A percentile compares a stretch with the other conserved stretches of the same genome.
Conservation (phyloP, 2,888 invertebrate species). For the Rhodophaea formosa region DNA sequence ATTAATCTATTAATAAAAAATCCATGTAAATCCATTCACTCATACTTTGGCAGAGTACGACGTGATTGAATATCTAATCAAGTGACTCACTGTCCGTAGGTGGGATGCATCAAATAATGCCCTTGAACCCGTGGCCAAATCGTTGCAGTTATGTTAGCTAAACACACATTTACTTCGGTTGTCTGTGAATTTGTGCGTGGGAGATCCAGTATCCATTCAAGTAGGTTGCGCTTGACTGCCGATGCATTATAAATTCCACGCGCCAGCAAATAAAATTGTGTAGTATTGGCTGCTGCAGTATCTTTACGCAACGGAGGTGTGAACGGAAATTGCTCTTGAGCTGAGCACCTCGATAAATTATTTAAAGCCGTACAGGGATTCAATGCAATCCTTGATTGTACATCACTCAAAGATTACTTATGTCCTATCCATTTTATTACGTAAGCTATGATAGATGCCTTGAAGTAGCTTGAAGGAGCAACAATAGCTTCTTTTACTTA, state of each 20-base stretch:
- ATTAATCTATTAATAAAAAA: conserved; percentile 18
- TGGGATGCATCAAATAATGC: conserved; percentile 62
- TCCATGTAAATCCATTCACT: conserved; percentile 23
- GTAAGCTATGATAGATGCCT: too few species aligned
- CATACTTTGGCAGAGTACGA: conserved; percentile 52
- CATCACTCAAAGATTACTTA: too few species aligned
- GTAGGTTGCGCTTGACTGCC: conserved; percentile 16
- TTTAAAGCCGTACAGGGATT: neutral
- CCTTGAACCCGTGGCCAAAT: conserved; percentile 62
- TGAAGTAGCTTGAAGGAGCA: too few species aligned
- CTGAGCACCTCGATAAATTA: neutral
- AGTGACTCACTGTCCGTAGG: conserved; percentile 67
- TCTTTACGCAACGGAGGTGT: neutral
- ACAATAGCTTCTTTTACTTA: too few species aligned
- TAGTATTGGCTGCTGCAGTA: conserved; percentile 14
- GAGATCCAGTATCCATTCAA: conserved; percentile 36
- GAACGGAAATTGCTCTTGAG: neutral
- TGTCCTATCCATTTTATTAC: too few species aligned
- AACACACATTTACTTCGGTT: conserved; percentile 39
- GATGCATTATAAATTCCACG: conserved; percentile 16
- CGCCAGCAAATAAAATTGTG: conserved; percentile 8
- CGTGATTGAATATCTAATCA: conserved; percentile 54
- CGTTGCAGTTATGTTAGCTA: conserved; percentile 21
- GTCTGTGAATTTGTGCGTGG: conserved; percentile 42
- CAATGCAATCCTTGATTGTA: too few species aligned